phyloP scores from a whole-genome alignment of 2,888 invertebrate species.

The Girardia tigrina region DNA sequence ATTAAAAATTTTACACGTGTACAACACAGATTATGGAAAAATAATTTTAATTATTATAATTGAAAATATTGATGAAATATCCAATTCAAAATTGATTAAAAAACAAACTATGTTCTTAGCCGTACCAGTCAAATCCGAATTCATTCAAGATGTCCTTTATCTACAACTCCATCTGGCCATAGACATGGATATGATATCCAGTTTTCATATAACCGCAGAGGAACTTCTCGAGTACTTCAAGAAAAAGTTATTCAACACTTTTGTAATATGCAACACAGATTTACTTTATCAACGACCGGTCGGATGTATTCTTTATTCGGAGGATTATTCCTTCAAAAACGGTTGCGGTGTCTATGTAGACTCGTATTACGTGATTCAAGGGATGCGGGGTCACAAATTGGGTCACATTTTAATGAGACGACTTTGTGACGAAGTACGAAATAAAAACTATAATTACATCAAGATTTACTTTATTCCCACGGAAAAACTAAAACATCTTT shows the following conservation, averaged over 20 bases:
- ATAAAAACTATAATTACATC: background rate
- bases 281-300: background rate
- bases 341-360: background rate
- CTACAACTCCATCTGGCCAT: background rate
- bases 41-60: no score
- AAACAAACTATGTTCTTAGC: background rate
- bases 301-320: background rate
- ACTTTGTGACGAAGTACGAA: background rate
- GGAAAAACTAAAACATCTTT: background rate
- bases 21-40: no score
- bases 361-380: background rate
- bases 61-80: no score
- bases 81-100: no score
- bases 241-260: background rate
- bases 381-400: background rate
- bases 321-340: background rate
- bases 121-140: background rate
- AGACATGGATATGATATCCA: background rate
- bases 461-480: background rate
- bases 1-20: no score
- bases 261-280: background rate
- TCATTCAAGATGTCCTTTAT: background rate
- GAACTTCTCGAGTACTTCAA: background rate
- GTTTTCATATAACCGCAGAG: background rate
- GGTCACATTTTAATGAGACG: background rate